Conservation (phyloP, 1,140 invertebrate genomes). For the Hermetia illucens region DNA sequence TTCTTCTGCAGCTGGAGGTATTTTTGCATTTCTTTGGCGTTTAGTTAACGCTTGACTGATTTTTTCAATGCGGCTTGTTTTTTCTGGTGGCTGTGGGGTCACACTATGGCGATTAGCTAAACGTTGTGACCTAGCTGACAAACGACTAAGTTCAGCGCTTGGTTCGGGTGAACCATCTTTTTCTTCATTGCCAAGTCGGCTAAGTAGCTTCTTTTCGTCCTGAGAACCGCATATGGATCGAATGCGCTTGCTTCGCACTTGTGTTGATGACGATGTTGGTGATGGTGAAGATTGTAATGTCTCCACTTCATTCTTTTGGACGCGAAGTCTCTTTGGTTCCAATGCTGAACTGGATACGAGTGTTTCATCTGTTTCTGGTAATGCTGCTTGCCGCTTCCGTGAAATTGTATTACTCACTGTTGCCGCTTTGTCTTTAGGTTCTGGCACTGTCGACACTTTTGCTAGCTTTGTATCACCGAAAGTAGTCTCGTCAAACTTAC, state of each 20-base stretch:
- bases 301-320: too few relatives aligned
- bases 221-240: too few relatives aligned
- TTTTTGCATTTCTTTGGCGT: conserved; percentile 18
- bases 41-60: neutral
- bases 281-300: too few relatives aligned
- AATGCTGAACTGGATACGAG: too few relatives aligned
- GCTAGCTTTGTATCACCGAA: too few relatives aligned
- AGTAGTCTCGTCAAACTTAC: conserved; percentile 43
- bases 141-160: too few relatives aligned
- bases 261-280: too few relatives aligned
- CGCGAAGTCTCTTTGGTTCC: too few relatives aligned
- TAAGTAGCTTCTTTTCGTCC: too few relatives aligned
- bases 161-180: too few relatives aligned
- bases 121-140: neutral
- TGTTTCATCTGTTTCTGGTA: neutral
- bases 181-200: too few relatives aligned
- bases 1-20: neutral
- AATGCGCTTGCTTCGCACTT: too few relatives aligned
- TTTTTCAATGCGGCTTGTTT: conserved; percentile 6
- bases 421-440: neutral
- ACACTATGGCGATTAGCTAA: neutral
- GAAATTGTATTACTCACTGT: neutral
- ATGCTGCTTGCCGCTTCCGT: neutral
- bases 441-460: neutral
- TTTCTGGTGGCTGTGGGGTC: conserved; percentile 5